phyloP scores from a whole-genome alignment of 2,113 vertebrate genomes.

The Macrotus californicus region DNA sequence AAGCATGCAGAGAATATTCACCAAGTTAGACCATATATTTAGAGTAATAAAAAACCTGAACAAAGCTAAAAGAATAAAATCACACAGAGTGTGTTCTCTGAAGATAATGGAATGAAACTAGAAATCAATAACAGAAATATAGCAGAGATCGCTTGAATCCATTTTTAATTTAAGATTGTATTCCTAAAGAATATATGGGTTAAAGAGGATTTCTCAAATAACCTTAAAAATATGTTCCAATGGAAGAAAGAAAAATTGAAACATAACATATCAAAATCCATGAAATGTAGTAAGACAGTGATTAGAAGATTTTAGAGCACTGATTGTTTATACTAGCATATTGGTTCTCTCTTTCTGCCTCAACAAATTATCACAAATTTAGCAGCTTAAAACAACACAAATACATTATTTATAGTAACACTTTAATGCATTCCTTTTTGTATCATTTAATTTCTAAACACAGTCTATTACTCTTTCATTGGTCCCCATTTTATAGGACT shows the following conservation, averaged over 20 bases:
- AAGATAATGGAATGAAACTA: background rate
- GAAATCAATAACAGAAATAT: background rate
- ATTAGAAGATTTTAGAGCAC: background rate
- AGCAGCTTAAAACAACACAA: background rate
- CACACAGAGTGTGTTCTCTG: background rate
- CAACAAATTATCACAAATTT: background rate
- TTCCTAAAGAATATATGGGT: background rate
- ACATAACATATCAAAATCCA: background rate
- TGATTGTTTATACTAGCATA: background rate
- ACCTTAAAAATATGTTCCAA: background rate
- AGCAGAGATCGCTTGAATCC: background rate
- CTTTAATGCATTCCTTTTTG: background rate
- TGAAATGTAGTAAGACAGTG: background rate
- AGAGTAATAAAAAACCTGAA: background rate
- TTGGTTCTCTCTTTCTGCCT: background rate
- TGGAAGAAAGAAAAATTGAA: background rate
- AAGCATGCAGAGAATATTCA: background rate
- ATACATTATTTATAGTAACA: background rate
- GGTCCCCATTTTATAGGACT: background rate
- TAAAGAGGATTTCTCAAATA: background rate
- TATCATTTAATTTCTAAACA: conserved; percentile 13
- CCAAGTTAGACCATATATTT: background rate
- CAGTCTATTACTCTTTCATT: background rate
- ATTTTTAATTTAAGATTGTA: background rate
- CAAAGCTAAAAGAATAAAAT: background rate